Base-by-base conservation (phyloP, 2,888 invertebrate genomes). In the Gymnosoma rotundatum region DNA sequence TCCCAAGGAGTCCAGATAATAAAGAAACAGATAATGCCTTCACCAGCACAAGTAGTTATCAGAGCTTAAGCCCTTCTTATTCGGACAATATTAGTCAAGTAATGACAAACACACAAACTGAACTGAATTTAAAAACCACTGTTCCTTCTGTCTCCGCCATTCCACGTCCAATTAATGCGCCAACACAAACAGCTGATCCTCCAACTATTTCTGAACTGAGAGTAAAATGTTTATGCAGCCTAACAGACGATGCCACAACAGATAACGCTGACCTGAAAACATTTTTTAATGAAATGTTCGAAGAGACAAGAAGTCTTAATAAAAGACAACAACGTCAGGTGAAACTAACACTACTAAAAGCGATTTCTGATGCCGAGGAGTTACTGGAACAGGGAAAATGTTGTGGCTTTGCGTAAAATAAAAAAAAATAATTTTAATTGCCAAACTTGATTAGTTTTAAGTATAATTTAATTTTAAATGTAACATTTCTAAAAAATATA, bases 201-300 rank as follows among this genome's bases (percentile, higher is more conserved):
- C 36, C 66, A 10, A 36, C 21, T 9, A 8, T 25, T 8, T 25
- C 64, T 12, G 73, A 80, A 32, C 50, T 86, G n/a, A 85, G 86
- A 67, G 83, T 85, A 0, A 85, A 83, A 79, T 86, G 87, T 32
- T 75, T 86, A 38, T 87, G 86, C 58, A 75, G 85, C 14, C 58
- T 86, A 38, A 78, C 52, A n/a, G 38, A 14, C 7, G 20, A 75
- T n/a, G 38, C 48, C 16, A 14, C 54, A 48, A 54, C n/a, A 16
- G 25, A 67, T 3, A 75, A 54, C 5, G 4, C 21, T 2, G 82
- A 85, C 9, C 42, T 87, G 16, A 84, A 69, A 6, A 20, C 25
- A 0, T 86, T 87, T 60, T 88, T 86, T 61, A 74, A 78, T 6
- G 25, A 69, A 78, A 87, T 86, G 86, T 88, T 84, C 60, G 61